A percentile compares a stretch with the other conserved stretches of the same genome.
phyloP scores from a whole-genome alignment of 2,797 vertebrate species.

The Simalia tracyae region DNA sequence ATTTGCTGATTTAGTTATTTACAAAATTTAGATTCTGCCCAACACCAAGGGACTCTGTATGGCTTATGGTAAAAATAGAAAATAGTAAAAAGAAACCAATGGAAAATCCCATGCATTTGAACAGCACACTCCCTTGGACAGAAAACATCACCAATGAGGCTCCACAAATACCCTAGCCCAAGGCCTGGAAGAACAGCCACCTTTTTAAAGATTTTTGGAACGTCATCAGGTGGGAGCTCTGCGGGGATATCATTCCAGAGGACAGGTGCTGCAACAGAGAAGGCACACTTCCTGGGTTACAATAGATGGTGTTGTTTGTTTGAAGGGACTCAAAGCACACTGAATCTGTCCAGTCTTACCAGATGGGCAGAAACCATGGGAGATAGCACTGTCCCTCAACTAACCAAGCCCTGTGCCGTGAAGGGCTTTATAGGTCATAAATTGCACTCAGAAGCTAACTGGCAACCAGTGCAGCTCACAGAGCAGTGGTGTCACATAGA shows the following conservation, averaged over 20 bases:
- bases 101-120: too few species aligned
- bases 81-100: too few species aligned
- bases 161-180: too few species aligned
- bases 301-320: too few species aligned
- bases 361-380: not conserved
- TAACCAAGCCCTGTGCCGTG: not conserved
- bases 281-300: too few species aligned
- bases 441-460: not conserved
- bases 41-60: not conserved
- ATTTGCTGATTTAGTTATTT: not conserved
- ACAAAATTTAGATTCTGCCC: not conserved
- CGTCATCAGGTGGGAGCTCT: too few species aligned
- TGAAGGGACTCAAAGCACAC: not conserved
- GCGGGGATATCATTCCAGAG: too few species aligned
- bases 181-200: too few species aligned
- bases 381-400: not conserved
- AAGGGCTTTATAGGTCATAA: not conserved
- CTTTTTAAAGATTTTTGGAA: too few species aligned
- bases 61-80: not conserved
- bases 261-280: too few species aligned
- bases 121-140: too few species aligned
- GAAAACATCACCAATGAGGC: too few species aligned
- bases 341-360: not conserved
- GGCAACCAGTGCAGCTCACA: not conserved
- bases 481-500: not conserved